A percentile compares a stretch with the other conserved stretches of the same genome.
Evolutionary conservation across 2,888 invertebrate genomes (phyloP).

Genomic region (Nysson spinosus): DNA sequence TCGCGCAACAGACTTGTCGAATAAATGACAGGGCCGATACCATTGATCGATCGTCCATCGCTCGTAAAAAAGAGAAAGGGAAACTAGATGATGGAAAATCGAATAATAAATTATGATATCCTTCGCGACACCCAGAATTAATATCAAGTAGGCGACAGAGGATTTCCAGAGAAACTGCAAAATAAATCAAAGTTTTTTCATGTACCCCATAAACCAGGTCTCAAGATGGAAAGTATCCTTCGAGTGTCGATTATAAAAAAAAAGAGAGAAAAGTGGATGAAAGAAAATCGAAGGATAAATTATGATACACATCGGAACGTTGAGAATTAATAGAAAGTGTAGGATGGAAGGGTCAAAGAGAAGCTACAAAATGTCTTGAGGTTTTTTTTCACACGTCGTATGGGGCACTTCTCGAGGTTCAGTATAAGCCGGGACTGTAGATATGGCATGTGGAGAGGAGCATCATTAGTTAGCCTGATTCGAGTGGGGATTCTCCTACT

Average conservation of each 20-base stretch:
- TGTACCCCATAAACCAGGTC: conserved; percentile 41
- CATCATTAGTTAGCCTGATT: conserved; percentile 72
- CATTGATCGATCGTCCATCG: not conserved
- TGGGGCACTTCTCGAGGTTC: conserved; percentile 60
- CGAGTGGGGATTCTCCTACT: conserved; percentile 60
- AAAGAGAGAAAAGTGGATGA: not conserved
- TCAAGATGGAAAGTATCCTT: too few species aligned
- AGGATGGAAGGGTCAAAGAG: not conserved
- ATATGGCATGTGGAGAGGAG: conserved; percentile 65
- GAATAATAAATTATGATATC: not conserved
- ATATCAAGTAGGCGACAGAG: not conserved
- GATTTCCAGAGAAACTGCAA: conserved; percentile 17
- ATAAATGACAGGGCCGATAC: conserved; percentile 12
- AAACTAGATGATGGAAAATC: not conserved
- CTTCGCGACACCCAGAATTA: conserved; percentile 21
- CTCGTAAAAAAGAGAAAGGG: not conserved
- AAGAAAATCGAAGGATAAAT: conserved; percentile 27
- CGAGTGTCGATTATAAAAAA: too few species aligned
- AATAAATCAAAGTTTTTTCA: conserved; percentile 18
- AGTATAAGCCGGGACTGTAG: conserved; percentile 60
- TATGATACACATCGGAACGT: conserved; percentile 22
- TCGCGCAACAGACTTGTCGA: conserved; percentile 30
- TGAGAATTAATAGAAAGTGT: conserved; percentile 20
- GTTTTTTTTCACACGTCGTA: conserved; percentile 31
- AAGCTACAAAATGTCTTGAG: conserved; percentile 28